phyloP scores from a whole-genome alignment of 2,113 vertebrate genomes.

The Brienomyrus brachyistius region DNA sequence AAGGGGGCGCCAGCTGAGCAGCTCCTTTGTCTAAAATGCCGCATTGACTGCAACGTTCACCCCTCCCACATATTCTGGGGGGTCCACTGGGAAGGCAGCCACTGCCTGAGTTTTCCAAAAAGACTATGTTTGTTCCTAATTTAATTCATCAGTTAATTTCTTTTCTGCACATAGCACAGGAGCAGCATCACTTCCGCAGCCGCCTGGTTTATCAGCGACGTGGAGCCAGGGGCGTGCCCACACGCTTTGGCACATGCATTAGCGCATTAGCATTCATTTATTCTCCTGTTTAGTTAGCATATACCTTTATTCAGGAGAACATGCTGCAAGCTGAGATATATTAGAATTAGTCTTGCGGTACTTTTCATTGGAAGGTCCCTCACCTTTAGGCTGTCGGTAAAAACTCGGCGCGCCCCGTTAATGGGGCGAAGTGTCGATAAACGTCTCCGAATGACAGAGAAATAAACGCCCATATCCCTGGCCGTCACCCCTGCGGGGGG shows the following conservation, averaged over 20 bases:
- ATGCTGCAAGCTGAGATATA: background rate
- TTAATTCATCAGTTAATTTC: constrained; percentile 1
- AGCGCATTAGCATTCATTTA: background rate
- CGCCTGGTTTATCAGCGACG: background rate
- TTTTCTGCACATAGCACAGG: background rate
- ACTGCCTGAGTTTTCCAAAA: background rate
- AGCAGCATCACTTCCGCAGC: background rate
- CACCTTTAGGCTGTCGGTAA: background rate
- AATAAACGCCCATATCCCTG: background rate
- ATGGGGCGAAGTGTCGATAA: background rate
- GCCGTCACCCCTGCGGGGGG: background rate
- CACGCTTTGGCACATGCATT: background rate
- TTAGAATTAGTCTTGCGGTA: background rate
- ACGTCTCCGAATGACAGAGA: no score
- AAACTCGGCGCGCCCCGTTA: background rate
- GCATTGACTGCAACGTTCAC: background rate
- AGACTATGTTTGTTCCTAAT: background rate
- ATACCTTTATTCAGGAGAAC: background rate
- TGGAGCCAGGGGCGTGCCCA: background rate
- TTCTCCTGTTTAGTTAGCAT: constrained; percentile 5
- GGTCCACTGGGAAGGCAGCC: background rate
- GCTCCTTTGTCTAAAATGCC: constrained; percentile 8
- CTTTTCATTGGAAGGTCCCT: background rate
- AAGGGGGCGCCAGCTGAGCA: background rate
- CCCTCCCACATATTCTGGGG: background rate